Evolutionary conservation across 2,888 invertebrate genomes (phyloP), one percentile per base, ranked within the genome.

Genomic region (Choristoneura rosaceana): DNA sequence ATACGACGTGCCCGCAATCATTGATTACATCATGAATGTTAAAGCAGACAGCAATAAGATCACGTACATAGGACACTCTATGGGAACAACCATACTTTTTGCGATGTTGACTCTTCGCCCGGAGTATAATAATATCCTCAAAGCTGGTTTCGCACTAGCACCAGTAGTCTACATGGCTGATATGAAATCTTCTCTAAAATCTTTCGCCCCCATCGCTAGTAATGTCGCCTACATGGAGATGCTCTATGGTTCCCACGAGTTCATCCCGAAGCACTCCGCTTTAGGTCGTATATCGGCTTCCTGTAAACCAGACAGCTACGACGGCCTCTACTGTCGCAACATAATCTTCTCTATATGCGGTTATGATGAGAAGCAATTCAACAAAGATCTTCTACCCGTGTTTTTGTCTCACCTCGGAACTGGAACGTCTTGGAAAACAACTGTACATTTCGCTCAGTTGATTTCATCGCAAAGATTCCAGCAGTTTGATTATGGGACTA

Each of bases 61-160:
- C 12, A 95, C 95, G 69, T 99, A 98, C 86, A 94, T 98, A 33
- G 99, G 99, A 0, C 98, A 99, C 88, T 98, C 98, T 0, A 98
- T 99, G 96, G 99, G 98, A 0, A 97, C 97, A 0, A 97, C 97
- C 0, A 95, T 96, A 84, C 95, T 96, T 74, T 96, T 96, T 80
- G 96, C 96, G 0, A 95, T 97, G 91, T 93, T 97, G 75, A 95
- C 96, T 0, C 88, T 95, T 59, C 88, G 95, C 50, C 97, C 96
- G 0, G 95, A 96, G 82, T 96, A 96, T 75, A 96, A 97, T 74
- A 88, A 95, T 0, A 95, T 95, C 75, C 89, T 97, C 25, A 94
- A 94, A 64, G 94, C 95, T 0, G 96, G 96, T 82, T 95, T 96
- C 71, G 95, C 96, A 15, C 87, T 97, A 64, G 97, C 96, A 0